Evolutionary conservation across 2,888 invertebrate species (phyloP).

Genomic region (Mimachlamys varia): DNA sequence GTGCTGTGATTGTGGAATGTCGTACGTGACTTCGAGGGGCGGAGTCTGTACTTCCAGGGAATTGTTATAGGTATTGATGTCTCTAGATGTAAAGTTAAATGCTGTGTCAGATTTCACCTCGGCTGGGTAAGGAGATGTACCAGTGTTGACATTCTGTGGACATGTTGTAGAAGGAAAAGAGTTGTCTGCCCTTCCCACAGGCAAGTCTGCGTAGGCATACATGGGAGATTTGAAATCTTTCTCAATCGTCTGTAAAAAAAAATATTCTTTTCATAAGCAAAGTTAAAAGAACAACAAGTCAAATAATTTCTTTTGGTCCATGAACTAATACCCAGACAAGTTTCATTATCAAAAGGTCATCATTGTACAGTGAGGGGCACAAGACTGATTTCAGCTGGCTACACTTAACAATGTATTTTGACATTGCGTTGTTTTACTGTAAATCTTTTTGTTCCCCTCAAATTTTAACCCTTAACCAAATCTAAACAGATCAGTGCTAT

Average conservation of each 20-base stretch:
- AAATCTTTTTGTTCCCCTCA: no score
- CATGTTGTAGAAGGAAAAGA: neutral
- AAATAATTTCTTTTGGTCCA: no score
- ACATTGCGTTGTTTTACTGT: no score
- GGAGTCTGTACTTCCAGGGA: neutral
- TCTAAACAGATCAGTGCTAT: no score
- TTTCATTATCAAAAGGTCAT: no score
- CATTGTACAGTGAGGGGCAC: no score
- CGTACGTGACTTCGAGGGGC: neutral
- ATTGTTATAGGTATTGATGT: neutral
- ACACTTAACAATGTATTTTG: no score
- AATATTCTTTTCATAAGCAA: neutral
- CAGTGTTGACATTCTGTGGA: neutral
- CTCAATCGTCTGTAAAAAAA: neutral
- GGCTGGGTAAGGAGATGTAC: neutral
- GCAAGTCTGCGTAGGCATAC: neutral
- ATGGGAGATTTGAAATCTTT: neutral
- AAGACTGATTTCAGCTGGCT: no score
- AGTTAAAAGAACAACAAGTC: no score
- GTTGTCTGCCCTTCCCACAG: neutral
- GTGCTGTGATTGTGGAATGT: neutral
- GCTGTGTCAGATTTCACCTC: neutral
- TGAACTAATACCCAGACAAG: no score
- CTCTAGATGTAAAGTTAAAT: neutral
- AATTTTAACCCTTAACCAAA: no score